Conservation (phyloP, 1,140 invertebrate species). For the Eriocheir sinensis region DNA sequence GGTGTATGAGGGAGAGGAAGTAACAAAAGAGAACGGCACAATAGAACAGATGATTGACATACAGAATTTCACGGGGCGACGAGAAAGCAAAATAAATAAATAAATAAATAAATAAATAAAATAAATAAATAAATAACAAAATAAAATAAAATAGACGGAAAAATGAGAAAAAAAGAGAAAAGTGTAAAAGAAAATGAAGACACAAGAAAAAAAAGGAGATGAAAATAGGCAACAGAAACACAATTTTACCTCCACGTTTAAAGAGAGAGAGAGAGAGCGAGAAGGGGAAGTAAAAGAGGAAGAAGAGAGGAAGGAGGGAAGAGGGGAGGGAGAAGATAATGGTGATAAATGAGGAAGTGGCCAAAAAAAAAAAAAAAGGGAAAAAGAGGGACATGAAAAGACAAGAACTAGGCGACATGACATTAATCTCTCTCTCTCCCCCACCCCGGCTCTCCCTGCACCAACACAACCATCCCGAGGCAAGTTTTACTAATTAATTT, state of each 20-base stretch:
- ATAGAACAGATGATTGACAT: too few relatives aligned
- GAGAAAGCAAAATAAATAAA: too few relatives aligned
- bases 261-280: background rate
- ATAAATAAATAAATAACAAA: too few relatives aligned
- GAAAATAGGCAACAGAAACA: background rate
- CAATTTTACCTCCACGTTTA: background rate
- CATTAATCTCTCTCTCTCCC: slow-evolving; percentile 26
- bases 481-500: background rate
- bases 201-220: background rate
- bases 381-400: background rate
- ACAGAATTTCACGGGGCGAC: too few relatives aligned
- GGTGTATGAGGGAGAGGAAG: background rate
- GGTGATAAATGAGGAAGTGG: background rate
- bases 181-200: background rate
- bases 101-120: too few relatives aligned
- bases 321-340: background rate
- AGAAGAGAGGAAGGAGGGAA: background rate
- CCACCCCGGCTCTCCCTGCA: slow-evolving; percentile 41
- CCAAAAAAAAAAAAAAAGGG: background rate
- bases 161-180: background rate
- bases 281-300: background rate
- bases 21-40: background rate
- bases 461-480: background rate
- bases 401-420: background rate
- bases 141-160: too few relatives aligned